Evolutionary conservation across 2,113 vertebrate species (phyloP).

Genomic region (Dolichallabes microphthalmus): DNA sequence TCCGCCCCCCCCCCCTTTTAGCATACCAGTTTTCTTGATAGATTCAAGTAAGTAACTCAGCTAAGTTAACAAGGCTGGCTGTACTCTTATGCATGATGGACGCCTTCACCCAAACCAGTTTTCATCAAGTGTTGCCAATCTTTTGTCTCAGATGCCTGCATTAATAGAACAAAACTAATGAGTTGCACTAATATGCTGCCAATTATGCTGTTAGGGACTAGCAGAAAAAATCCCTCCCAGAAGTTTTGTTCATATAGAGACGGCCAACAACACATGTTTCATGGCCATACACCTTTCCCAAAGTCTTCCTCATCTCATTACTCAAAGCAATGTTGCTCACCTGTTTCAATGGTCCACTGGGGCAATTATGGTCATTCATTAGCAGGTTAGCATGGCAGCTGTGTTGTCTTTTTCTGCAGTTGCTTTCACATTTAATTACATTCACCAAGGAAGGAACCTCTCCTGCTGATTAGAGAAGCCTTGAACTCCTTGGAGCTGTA

Average conservation of each 20-base stretch:
- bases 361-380: slow-evolving; percentile 45
- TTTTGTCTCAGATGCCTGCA: neutral
- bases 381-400: slow-evolving; percentile 38
- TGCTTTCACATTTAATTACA: slow-evolving; percentile 40
- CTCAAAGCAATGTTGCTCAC: slow-evolving; percentile 19
- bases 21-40: neutral
- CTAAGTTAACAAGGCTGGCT: slow-evolving; percentile 10
- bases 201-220: slow-evolving; percentile 16
- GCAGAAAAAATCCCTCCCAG: neutral
- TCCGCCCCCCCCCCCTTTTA: neutral
- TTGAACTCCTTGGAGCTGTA: neutral
- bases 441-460: slow-evolving; percentile 36
- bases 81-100: neutral
- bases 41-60: neutral
- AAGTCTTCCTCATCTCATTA: slow-evolving; percentile 45
- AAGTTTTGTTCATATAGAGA: slow-evolving; percentile 7
- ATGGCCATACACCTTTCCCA: slow-evolving; percentile 15
- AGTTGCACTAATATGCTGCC: neutral
- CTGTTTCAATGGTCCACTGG: slow-evolving; percentile 17
- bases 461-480: slow-evolving; percentile 17
- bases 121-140: slow-evolving; percentile 26
- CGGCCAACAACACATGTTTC: slow-evolving; percentile 14
- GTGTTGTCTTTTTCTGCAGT: slow-evolving; percentile 27
- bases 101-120: neutral
- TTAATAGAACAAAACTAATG: slow-evolving; percentile 12